Evolutionary conservation across 37 sponge, comb jelly and placozoan genomes (phyloP), one percentile per base, ranked within the genome.

Genomic region (Spongilla lacustris): DNA sequence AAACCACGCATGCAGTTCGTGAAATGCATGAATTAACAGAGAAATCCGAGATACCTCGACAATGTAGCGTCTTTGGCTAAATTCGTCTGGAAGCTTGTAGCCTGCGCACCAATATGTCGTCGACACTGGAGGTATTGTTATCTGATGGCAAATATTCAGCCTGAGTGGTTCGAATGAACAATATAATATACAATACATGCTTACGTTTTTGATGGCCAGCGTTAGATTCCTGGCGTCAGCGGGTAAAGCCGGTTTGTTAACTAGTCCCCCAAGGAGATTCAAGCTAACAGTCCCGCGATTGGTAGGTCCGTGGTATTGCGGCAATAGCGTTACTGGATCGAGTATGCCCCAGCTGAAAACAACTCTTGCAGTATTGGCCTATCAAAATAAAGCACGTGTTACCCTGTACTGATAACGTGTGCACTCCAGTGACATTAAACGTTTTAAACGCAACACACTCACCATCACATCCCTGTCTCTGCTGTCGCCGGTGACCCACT

Each of bases 51-150:
- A 21, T 78, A 91, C 91, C 73, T 30, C 36, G 19, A 73, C 78
- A 72, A 91, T 78, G 41, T 86, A 86, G 23, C 27, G 38, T 30
- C 21, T 68, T 21, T 76, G 35, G 5, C 37, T 80, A 37, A 91
- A 38, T 29, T 75, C 70, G 23, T 50, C 71, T 22, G 86, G 86
- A 1, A 86, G 83, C 29, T 68, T 50, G 27, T 79, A 58, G 8
- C 81, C 87, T 49, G 71, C 50, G 76, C 91, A 91, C 82, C 83
- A 91, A 86, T 91, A 91, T 41, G 91, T 86, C 21, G 91, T 91
- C 67, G 77, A 83, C 27, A 26, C 74, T 24, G 22, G n/a, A 19
- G 91, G 91, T 35, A 91, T 83, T 17, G 32, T 33, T 66, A 90
- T 50, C 91, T 85, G 21, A 19, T 13, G 1, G 21, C 21, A 58